Conservation (phyloP, 2,888 invertebrate species). For the Coenonympha arcania region DNA sequence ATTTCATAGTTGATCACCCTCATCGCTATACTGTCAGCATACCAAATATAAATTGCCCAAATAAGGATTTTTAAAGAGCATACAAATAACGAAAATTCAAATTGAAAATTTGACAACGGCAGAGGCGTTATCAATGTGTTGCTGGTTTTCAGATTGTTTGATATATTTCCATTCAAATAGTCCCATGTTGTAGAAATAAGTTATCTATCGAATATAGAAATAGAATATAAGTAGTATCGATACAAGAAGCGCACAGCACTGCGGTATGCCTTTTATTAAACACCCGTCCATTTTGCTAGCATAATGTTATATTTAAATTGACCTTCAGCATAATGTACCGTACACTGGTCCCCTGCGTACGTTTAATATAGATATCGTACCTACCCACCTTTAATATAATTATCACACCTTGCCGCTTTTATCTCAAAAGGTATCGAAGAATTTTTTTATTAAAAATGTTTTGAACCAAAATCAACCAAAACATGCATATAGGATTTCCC, state of each 20-base stretch:
- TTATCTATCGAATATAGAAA: not conserved
- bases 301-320: constrained; percentile 38
- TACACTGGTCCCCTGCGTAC: constrained; percentile 20
- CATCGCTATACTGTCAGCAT: too few relatives aligned
- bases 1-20: too few relatives aligned
- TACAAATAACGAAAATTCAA: too few relatives aligned
- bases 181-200: not conserved
- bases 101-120: too few relatives aligned
- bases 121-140: too few relatives aligned
- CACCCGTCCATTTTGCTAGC: constrained; percentile 31
- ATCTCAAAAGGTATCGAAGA: not conserved
- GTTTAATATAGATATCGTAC: too few relatives aligned
- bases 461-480: too few relatives aligned
- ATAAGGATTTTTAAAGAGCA: too few relatives aligned
- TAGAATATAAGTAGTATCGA: not conserved
- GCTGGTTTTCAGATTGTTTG: too few relatives aligned
- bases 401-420: constrained; percentile 6
- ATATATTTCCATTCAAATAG: not conserved
- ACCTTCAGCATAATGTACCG: constrained; percentile 35
- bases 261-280: constrained; percentile 30
- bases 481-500: too few relatives aligned
- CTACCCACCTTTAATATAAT: constrained; percentile 13
- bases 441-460: not conserved
- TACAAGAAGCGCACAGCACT: constrained; percentile 18
- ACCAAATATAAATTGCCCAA: too few relatives aligned